Evolutionary conservation across 2,888 invertebrate genomes (phyloP), one percentile per base, ranked within the genome.

Genomic region (Entomobrya proxima): DNA sequence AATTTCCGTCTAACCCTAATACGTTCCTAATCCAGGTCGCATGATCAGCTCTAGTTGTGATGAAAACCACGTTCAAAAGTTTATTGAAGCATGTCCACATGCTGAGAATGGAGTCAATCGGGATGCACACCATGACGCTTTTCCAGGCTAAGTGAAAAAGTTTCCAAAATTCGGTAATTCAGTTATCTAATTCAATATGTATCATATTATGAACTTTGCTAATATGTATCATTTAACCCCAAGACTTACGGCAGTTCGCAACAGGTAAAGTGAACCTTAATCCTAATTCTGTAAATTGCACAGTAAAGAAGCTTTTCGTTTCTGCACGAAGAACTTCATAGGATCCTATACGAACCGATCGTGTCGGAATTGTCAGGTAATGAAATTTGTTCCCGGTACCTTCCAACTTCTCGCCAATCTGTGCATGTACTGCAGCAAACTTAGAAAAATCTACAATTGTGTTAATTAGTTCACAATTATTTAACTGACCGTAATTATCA

Each of bases 341-440:
- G 18, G 96, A 96, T 50, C 98, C 97, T 91, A 98, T 95, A 88
- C 97, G 93, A 81, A 97, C 94, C 24, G 96, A 95, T 89, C 96
- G 94, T 92, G 97, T 97, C 21, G 93, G 92, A 13, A 96, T 91
- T 67, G 35, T 58, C 0, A 64, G 50, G 74, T 40, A 82, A 30
- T 67, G 40, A n/a, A 79, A 69, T 21, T 61, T 83, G 6, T 24
- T 15, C 0, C 75, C 77, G 0, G 40, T 52, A 24, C 30, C 21
- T 13, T 35, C 35, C 24, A 81, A 35, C 9, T 55, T 13, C 3
- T 18, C 11, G 1, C 35, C 40, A 4, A 86, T 80, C 30, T 69
- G 24, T 0, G 27, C 58, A 15, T 35, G 55, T n/a, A 80, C 80
- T 84, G 44, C 24, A 72, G 24, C n/a, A n/a, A n/a, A n/a, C n/a